Base-by-base conservation (phyloP, 92 coral and sea anemone species). In the Zoanthus gigantus region DNA sequence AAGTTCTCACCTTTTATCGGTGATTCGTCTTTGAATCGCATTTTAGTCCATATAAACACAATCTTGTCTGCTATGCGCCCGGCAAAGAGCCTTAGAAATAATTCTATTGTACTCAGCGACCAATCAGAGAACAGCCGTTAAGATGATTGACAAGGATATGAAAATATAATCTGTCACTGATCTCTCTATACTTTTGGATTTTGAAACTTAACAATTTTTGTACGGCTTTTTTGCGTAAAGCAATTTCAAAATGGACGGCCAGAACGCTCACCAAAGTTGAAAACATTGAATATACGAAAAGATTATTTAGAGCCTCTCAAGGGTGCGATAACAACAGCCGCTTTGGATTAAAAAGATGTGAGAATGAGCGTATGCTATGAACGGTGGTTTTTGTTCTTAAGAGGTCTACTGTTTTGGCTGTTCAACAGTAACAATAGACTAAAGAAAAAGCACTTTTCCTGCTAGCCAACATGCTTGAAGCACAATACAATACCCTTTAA, bases 171-270 rank as follows among this genome's bases (percentile, higher is more conserved):
- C 89, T 89, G 92, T 83, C 89, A 83, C 88, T 42, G 75, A 84
- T 79, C 87, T 72, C 91, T 93, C 74, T 92, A 95, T 89, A 95
- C 93, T 89, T 60, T 65, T 37, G 88, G 88, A 83, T 72, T 89
- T 84, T 82, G 87, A 76, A 84, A 66, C 89, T 89, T 93, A 93
- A 94, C 96, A 95, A 83, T 95, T 54, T 63, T 87, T 17, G 74
- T 66, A 72, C 71, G 87, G 58, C 86, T 73, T 93, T 93, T 91
- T 93, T 93, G 91, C 83, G 69, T 87, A 91, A 92, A 75, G 79
- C 71, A 87, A 89, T 91, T 91, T 87, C 77, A 74, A 82, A 56
- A 87, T 67, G 56, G 82, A 83, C 74, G 72, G 63, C 73, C 65
- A 18, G 80, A 65, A 53, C n/a, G 42, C 10, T 16, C n/a, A 48